phyloP scores from a whole-genome alignment of 2,888 invertebrate species.

The Apeira syringaria region DNA sequence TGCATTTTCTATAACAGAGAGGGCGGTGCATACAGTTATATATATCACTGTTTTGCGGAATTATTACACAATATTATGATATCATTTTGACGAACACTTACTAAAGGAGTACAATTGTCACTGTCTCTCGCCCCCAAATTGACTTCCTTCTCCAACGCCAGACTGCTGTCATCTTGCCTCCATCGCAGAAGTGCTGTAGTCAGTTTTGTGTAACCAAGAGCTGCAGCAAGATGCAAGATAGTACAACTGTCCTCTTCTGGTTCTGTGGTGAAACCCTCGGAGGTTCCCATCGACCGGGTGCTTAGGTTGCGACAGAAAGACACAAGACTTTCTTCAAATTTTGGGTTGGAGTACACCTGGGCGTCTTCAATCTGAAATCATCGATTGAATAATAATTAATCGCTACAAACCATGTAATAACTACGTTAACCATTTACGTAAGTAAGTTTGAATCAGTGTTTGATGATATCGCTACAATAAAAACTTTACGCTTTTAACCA shows the following conservation, averaged over 20 bases:
- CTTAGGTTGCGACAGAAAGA: constrained; percentile 92
- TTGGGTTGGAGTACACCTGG: constrained; percentile 85
- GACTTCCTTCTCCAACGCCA: constrained; percentile 94
- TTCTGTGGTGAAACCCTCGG: constrained; percentile 82
- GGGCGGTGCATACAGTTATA: no score
- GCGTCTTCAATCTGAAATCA: constrained; percentile 83
- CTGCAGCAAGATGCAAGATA: constrained; percentile 94
- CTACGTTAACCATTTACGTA: no score
- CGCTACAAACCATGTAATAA: no score
- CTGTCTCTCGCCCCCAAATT: constrained; percentile 95
- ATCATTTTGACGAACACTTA: no score
- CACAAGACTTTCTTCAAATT: constrained; percentile 94
- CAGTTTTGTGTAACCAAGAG: constrained; percentile 93
- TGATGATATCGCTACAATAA: no score
- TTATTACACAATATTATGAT: no score
- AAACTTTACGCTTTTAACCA: no score
- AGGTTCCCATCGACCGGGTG: constrained; percentile 65
- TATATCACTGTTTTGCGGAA: no score
- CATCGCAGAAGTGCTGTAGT: constrained; percentile 93
- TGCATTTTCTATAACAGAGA: no score
- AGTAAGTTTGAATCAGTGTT: no score
- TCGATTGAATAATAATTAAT: no score
- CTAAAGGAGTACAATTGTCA: constrained; percentile 96
- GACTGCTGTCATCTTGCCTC: constrained; percentile 94
- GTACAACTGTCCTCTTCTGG: constrained; percentile 85